A percentile compares a stretch with the other conserved stretches of the same genome.
phyloP scores from a whole-genome alignment of 2,113 vertebrate species.

The Eurystomus gularis region DNA sequence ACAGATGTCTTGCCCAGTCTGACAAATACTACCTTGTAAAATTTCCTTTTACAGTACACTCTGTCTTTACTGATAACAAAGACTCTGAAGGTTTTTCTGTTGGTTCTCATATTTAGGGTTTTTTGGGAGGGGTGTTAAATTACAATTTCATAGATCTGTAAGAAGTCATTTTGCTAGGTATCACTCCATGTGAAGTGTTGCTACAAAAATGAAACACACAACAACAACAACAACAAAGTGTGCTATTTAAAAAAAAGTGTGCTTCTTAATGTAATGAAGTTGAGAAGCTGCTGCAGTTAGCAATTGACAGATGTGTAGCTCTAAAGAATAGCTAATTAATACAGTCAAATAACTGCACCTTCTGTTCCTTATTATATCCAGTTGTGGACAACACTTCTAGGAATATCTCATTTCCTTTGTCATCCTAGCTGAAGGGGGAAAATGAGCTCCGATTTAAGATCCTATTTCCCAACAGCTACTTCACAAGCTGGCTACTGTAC shows the following conservation, averaged over 20 bases:
- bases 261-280: neutral
- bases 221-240: neutral
- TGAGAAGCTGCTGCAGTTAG: neutral
- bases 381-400: slow-evolving; percentile 33
- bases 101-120: neutral
- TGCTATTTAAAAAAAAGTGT: neutral
- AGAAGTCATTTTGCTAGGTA: neutral
- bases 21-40: neutral
- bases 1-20: neutral
- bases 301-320: neutral
- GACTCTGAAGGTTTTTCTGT: neutral
- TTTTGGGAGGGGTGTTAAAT: neutral
- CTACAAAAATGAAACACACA: neutral
- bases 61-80: neutral
- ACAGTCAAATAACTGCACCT: neutral
- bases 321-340: slow-evolving; percentile 41
- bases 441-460: slow-evolving; percentile 58
- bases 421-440: neutral
- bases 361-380: neutral
- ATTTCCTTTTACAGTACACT: neutral
- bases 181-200: neutral
- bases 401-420: slow-evolving; percentile 21
- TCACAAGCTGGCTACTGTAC: slow-evolving; percentile 31
- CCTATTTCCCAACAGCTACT: slow-evolving; percentile 29
- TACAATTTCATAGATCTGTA: neutral